Percentiles rank a stretch among this genome's conserved stretches.
phyloP scores from a whole-genome alignment of 92 coral and sea anemone species.

The Umimayanthus chanpuru region DNA sequence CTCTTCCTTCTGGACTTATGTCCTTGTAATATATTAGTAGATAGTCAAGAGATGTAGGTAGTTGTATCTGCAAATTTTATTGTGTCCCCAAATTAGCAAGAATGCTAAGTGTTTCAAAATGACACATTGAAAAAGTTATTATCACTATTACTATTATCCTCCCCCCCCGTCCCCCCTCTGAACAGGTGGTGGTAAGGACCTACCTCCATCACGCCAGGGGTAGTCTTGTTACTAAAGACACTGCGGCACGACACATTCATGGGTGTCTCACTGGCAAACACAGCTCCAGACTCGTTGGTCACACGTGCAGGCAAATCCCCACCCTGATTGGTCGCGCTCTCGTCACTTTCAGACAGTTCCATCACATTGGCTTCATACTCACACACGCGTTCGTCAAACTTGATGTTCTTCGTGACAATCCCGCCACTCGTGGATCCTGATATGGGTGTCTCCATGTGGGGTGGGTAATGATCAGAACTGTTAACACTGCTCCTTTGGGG shows the following conservation, averaged over 20 bases:
- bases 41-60: no score
- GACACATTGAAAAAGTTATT: no score
- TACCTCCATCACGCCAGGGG: constrained; percentile 32
- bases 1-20: no score
- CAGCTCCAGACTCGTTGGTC: neutral
- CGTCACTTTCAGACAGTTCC: constrained; percentile 16
- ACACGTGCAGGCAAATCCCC: neutral
- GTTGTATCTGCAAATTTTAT: no score
- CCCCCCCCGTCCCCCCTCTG: neutral
- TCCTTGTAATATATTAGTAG: no score
- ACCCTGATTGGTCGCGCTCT: neutral
- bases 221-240: neutral
- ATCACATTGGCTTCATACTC: constrained; percentile 18
- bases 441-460: constrained; percentile 28
- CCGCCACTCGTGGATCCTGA: constrained; percentile 10
- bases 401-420: constrained; percentile 24
- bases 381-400: constrained; percentile 23
- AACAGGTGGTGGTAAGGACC: neutral
- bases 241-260: constrained; percentile 12
- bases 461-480: neutral
- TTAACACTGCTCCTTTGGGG: constrained; percentile 13
- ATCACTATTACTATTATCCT: no score
- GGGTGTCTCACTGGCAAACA: constrained; percentile 14
- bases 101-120: no score
- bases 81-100: no score